Conservation (phyloP, 2,113 vertebrate genomes). For the Nothoprocta pentlandii region DNA sequence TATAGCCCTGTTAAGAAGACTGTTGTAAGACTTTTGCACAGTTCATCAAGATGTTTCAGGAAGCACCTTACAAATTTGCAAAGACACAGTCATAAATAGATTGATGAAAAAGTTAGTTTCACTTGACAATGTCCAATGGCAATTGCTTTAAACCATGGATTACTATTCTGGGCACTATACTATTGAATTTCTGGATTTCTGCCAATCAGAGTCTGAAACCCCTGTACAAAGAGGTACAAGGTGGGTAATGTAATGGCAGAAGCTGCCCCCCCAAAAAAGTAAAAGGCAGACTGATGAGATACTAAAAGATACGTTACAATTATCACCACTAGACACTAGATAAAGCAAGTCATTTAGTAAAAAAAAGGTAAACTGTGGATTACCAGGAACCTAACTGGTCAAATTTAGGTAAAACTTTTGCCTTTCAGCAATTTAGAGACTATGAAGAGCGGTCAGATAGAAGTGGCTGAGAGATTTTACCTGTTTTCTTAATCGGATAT, state of each 20-base stretch:
- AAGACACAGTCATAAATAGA: neutral
- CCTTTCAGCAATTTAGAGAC: neutral
- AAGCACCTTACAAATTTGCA: constrained; percentile 13
- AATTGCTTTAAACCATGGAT: neutral
- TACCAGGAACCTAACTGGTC: neutral
- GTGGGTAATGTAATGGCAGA: neutral
- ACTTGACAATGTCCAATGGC: neutral
- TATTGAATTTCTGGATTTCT: neutral
- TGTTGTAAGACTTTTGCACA: neutral
- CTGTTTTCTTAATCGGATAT: neutral
- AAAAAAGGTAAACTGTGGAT: neutral
- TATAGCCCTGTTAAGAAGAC: neutral
- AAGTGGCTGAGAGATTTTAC: neutral
- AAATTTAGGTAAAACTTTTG: neutral
- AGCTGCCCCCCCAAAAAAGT: neutral
- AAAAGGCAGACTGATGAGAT: neutral
- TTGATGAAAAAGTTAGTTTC: neutral
- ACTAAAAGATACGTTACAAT: neutral
- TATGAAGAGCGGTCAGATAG: neutral
- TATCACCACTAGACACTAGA: neutral
- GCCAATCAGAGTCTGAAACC: neutral
- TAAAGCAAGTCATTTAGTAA: neutral
- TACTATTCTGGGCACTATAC: neutral
- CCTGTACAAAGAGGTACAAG: neutral
- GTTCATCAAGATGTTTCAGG: neutral